These are phyloP conservation scores for Colaptes auratus DNA, from an alignment of 2,113 vertebrate species.

Conservation along the genomic window DNA sequence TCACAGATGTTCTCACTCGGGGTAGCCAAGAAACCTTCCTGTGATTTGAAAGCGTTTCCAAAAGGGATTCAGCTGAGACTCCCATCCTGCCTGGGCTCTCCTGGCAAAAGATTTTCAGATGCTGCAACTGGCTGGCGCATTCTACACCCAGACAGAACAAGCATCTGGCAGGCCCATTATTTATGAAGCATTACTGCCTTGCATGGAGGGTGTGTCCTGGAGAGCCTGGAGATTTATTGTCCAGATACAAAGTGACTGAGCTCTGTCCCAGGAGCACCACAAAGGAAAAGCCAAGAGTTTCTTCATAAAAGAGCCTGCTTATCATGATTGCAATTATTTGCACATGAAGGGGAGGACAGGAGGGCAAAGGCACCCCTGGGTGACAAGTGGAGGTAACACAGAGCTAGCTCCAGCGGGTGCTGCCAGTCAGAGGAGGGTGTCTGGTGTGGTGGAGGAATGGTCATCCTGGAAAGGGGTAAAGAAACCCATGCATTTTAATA, in stretches of 20 bases:
- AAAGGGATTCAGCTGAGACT: background rate
- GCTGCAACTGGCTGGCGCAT: background rate
- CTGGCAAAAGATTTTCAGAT: conserved; percentile 55
- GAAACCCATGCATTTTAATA: conserved; percentile 42
- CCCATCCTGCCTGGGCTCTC: background rate
- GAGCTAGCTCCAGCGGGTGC: background rate
- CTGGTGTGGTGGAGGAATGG: background rate
- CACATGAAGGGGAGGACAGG: background rate
- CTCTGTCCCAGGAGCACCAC: background rate
- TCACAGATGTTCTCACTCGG: background rate
- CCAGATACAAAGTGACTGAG: conserved; percentile 46
- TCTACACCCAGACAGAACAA: conserved; percentile 40
- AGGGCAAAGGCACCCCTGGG: background rate
- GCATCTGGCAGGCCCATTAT: conserved; percentile 49
- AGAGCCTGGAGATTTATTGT: conserved; percentile 46
- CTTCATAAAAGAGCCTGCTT: background rate
- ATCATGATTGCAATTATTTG: conserved; percentile 22
- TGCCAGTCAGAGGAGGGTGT: background rate
- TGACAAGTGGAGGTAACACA: accelerated
- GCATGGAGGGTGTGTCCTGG: background rate
- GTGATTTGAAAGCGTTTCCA: background rate
- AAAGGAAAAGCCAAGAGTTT: background rate
- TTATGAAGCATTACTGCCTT: background rate
- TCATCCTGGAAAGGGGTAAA: background rate
- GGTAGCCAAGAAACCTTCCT: background rate